Base-by-base conservation (phyloP, 2,888 invertebrate genomes). In the Coleophora flavipennella region DNA sequence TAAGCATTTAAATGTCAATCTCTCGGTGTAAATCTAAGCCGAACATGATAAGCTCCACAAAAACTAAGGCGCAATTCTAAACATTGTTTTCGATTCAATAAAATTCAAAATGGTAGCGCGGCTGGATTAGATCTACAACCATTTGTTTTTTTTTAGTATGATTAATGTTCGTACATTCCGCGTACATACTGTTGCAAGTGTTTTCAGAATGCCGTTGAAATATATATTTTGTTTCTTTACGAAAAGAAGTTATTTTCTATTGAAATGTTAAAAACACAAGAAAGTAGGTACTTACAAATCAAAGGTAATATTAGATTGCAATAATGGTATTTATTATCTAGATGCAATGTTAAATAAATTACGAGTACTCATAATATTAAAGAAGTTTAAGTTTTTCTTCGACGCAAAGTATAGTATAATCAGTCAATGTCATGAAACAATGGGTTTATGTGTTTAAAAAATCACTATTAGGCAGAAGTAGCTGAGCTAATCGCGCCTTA, bases 1-100 rank as follows among this genome's bases (percentile, higher is more conserved):
- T 78, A 78, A 76, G 66, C 69, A 81, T 83, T 84, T 83, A 84
- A 81, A 84, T 84, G 83, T 84, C 83, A 81, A 83, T 84, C 83
- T 83, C 62, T 62, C 54, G 54, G 59, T 62, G 55, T 62, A 57
- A 54, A 55, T 46, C 50, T 50, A 51, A 57, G 48, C 68, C 59
- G 60, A 56, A 60, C 68, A 67, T 77, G 20, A 20, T 20, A 72
- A 72, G 73, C 49, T 56, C 37, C 25, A 12, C 8, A 40, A 8
- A 36, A 35, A 28, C 28, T 26, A 13, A 31, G 11, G 12, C 26
- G 12, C 42, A 32, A 40, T 34, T 36, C 11, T 11, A 34, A 35
- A 37, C 39, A 31, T n/a, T 43, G 13, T 36, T 34, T 11, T 14
- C 6, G 31, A 36, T 3, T 14, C 0, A 1, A 27, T 56, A 65